Base-by-base conservation (phyloP, 2,888 invertebrate genomes). In the Sminthurinus aureus region DNA sequence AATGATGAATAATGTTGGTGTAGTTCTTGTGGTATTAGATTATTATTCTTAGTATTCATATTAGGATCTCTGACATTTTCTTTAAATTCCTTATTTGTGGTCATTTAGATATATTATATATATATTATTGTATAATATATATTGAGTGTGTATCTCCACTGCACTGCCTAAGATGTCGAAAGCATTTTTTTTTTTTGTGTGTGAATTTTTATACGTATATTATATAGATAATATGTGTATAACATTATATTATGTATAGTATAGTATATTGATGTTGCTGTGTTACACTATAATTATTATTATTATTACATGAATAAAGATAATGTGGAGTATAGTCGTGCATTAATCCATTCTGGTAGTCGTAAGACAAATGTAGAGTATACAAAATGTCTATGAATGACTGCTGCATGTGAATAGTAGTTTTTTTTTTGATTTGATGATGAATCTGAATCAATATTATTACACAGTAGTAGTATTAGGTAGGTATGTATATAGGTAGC, bases 371-470 rank as follows among this genome's bases (percentile, higher is more conserved):
- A 26, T 22, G 71, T 71, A 71, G 71, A 71, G 6, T 38, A 38
- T 38, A 38, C 38, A 67, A 11, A 67, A 24, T 24, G 71, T 71
- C 71, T 24, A 71, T 71, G 24, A 71, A 71, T 71, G 71, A 71
- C 71, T 71, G 67, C 22, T 69, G 67, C n/a, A 22, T 69, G 67
- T 3, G 9, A 69, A 71, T 71, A 24, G 22, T 71, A 38, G 38
- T 71, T 58, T 71, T 12, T 71, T 71, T 58, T 71, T 12, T 71
- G 71, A 24, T 71, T 13, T 71, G 71, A 71, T 71, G 71, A 71
- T 71, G 26, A 71, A 71, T 71, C 71, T 71, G 71, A 71, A 71
- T 71, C 71, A 71, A 71, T 69, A 69, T 71, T 71, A 71, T 71
- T 71, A 71, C 71, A 71, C 24, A 71, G 22, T 20, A 67, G 22